These are phyloP conservation scores for Helogale parvula DNA, from an alignment of 2,113 vertebrate genomes.

Conservation along the genomic window DNA sequence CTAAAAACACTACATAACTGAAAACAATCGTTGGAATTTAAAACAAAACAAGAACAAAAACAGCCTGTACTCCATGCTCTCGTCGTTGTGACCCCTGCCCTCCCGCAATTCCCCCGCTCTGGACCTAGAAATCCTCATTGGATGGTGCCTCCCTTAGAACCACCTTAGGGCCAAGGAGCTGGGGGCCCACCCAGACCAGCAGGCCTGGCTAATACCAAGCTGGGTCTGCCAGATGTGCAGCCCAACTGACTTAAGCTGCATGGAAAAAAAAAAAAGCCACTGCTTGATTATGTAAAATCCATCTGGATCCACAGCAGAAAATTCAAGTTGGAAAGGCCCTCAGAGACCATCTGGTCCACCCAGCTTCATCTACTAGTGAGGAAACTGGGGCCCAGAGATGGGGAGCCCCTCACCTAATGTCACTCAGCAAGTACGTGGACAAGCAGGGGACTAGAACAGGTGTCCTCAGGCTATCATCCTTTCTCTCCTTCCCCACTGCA, in stretches of 20 bases:
- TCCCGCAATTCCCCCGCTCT: constrained; percentile 6
- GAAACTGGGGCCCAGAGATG: neutral
- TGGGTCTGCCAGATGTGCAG: constrained; percentile 52
- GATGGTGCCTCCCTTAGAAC: neutral
- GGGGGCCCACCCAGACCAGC: constrained; percentile 28
- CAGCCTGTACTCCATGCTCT: constrained; percentile 54
- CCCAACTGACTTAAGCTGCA: constrained; percentile 37
- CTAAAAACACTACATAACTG: constrained; percentile 46
- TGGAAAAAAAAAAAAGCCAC: neutral
- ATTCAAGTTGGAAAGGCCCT: constrained; percentile 53
- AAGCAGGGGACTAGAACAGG: neutral
- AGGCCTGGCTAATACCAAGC: neutral
- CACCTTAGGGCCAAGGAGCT: constrained; percentile 16
- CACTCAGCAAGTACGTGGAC: neutral
- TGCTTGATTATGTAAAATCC: constrained; percentile 60
- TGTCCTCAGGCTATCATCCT: neutral
- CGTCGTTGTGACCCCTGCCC: constrained; percentile 42
- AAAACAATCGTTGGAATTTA: constrained; percentile 74
- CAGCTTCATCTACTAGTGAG: neutral
- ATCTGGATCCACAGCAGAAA: constrained; percentile 57
- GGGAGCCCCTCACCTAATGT: neutral
- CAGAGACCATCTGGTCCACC: constrained; percentile 44
- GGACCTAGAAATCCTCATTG: constrained; percentile 16
- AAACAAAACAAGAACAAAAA: constrained; percentile 70
- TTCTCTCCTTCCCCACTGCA: neutral